A percentile compares a stretch with the other conserved stretches of the same genome.
phyloP scores from a whole-genome alignment of 2,113 vertebrate genomes.

The Fulmarus glacialis region DNA sequence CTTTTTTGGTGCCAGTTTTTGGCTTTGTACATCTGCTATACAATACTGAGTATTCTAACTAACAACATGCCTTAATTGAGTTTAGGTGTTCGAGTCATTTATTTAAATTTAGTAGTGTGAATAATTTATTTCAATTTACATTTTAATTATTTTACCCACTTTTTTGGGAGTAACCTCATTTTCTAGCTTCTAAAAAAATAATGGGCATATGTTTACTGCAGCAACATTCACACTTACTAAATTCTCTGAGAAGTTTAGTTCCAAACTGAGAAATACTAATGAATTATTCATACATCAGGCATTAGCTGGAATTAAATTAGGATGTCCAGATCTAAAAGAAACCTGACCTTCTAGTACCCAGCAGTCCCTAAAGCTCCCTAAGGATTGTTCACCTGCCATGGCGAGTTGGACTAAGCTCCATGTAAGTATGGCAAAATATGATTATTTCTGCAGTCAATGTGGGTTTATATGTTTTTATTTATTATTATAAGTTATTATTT shows the following conservation, averaged over 20 bases:
- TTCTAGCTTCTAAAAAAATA: conserved; percentile 58
- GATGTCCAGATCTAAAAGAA: conserved; percentile 27
- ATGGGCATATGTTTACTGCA: conserved; percentile 67
- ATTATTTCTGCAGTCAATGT: neutral
- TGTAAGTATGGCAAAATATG: neutral
- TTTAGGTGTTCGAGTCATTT: conserved; percentile 49
- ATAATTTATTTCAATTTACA: conserved; percentile 78
- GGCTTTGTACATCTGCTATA: conserved; percentile 54
- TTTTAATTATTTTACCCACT: conserved; percentile 73
- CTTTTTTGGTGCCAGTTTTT: conserved; percentile 14
- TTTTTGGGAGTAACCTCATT: conserved; percentile 69
- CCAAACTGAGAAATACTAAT: conserved; percentile 56
- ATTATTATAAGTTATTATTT: neutral
- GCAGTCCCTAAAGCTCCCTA: neutral
- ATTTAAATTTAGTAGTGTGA: conserved; percentile 75
- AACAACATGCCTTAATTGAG: conserved; percentile 46
- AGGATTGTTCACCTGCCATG: neutral
- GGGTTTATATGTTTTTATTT: neutral
- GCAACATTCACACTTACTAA: conserved; percentile 50
- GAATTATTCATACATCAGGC: conserved; percentile 49
- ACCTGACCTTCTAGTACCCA: neutral
- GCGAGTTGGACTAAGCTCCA: neutral
- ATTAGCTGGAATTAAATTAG: conserved; percentile 38
- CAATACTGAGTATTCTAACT: conserved; percentile 39
- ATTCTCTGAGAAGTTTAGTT: conserved; percentile 56